Evolutionary conservation across 1,140 invertebrate genomes (phyloP).

Genomic region (Teleogryllus occipitalis): DNA sequence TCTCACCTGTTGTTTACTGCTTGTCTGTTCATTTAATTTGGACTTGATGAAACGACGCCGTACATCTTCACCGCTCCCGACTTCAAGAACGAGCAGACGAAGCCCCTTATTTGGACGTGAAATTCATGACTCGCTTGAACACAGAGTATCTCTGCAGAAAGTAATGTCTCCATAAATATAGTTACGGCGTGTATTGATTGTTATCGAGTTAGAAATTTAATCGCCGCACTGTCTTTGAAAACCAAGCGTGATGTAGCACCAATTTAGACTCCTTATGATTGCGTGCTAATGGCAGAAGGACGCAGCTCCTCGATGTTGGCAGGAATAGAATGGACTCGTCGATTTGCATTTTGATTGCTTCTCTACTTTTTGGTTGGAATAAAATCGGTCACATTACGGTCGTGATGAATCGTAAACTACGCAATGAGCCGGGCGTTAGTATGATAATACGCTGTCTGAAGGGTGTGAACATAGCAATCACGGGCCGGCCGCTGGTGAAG

Average conservation of each 20-base stretch:
- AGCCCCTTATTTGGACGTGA: background rate
- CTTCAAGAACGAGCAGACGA: background rate
- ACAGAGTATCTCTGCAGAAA: background rate
- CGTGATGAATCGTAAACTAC: background rate
- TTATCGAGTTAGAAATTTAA: background rate
- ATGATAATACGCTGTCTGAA: background rate
- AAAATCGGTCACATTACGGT: background rate
- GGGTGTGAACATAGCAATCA: background rate
- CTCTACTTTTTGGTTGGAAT: background rate
- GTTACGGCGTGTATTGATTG: background rate
- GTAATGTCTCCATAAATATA: background rate
- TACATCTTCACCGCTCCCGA: background rate
- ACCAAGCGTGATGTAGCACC: background rate
- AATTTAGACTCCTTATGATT: background rate
- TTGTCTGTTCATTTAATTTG: too few species aligned
- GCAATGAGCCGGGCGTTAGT: background rate
- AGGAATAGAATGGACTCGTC: background rate
- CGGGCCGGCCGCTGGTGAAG: background rate
- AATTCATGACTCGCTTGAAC: background rate
- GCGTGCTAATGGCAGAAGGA: background rate
- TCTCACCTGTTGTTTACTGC: too few species aligned
- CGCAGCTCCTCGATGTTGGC: background rate
- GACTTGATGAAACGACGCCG: too few species aligned
- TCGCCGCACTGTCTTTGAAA: background rate
- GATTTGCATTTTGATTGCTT: slow-evolving; percentile 1